Percentiles rank a stretch among this genome's conserved stretches.
Evolutionary conservation across 2,888 invertebrate genomes (phyloP).

Genomic region (Xanthorhoe designata): DNA sequence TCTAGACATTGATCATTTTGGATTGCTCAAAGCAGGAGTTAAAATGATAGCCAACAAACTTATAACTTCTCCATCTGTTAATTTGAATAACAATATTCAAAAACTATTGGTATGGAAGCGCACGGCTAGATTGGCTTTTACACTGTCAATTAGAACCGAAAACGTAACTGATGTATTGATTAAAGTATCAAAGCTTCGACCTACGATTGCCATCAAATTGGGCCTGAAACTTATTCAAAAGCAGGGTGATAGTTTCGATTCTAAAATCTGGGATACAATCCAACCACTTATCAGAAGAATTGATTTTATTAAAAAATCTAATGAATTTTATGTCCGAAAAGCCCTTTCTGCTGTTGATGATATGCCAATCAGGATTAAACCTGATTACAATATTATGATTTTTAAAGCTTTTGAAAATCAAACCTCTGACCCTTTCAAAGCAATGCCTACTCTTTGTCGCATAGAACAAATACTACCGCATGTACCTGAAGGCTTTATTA

Average conservation of each 20-base stretch:
- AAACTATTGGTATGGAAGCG: constrained; percentile 53
- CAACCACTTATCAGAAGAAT: constrained; percentile 52
- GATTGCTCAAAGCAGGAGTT: constrained; percentile 58
- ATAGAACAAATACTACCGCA: constrained; percentile 41
- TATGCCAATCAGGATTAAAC: constrained; percentile 52
- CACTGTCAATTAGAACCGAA: constrained; percentile 50
- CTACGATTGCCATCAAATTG: constrained; percentile 53
- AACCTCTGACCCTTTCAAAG: not conserved
- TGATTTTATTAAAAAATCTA: constrained; percentile 39
- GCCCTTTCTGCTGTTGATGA: constrained; percentile 34
- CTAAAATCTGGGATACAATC: constrained; percentile 57
- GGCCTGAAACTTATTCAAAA: constrained; percentile 50
- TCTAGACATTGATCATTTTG: constrained; percentile 50
- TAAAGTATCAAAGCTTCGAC: constrained; percentile 49
- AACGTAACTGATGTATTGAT: constrained; percentile 46
- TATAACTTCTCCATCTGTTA: constrained; percentile 48
- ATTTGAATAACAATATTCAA: constrained; percentile 46
- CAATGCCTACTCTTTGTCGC: constrained; percentile 45
- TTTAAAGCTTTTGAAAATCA: constrained; percentile 45
- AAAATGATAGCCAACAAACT: constrained; percentile 61
- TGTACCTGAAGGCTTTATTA: constrained; percentile 30
- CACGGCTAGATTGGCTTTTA: constrained; percentile 54
- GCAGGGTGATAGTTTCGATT: constrained; percentile 43
- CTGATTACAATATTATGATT: constrained; percentile 56
- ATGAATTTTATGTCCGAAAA: constrained; percentile 9